Evolutionary conservation across 2,797 vertebrate genomes (phyloP).

Genomic region (Yasuhikotakia modesta): DNA sequence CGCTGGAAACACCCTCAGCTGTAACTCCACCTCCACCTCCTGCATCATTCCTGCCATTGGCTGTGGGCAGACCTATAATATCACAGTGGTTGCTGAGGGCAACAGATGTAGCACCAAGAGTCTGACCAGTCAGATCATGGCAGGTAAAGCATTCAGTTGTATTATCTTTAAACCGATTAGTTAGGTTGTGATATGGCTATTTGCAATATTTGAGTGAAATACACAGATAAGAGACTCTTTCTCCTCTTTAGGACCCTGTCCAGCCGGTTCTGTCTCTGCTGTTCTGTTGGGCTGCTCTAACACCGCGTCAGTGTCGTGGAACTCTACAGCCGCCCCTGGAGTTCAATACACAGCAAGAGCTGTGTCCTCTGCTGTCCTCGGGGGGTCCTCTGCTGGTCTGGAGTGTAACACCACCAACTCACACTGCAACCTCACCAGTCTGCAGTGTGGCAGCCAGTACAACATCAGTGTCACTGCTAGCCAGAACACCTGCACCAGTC

Average conservation of each 20-base stretch:
- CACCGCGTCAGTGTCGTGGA: constrained; percentile 48
- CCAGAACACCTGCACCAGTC: constrained; percentile 54
- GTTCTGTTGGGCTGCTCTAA: constrained; percentile 39
- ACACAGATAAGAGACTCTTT: background rate
- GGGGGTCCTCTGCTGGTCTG: constrained; percentile 2
- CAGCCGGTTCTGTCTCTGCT: constrained; percentile 56
- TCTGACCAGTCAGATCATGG: background rate
- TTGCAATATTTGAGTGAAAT: no score
- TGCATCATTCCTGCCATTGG: constrained; percentile 26
- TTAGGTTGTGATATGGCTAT: no score
- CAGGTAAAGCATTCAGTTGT: no score
- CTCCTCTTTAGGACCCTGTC: constrained; percentile 65
- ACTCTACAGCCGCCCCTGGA: background rate
- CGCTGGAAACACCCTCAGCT: background rate
- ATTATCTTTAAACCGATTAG: no score
- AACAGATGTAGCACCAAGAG: constrained; percentile 47
- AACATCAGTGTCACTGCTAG: constrained; percentile 67
- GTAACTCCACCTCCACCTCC: constrained; percentile 19
- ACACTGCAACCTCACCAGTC: constrained; percentile 63
- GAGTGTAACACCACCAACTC: constrained; percentile 60
- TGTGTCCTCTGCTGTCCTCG: no score
- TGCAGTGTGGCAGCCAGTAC: constrained; percentile 72
- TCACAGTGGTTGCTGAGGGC: constrained; percentile 44
- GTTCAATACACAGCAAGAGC: constrained; percentile 62
- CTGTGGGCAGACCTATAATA: constrained; percentile 47